Evolutionary conservation across 2,113 vertebrate genomes (phyloP), one percentile per base, ranked within the genome.

Genomic region (Micronycteris hirsuta): DNA sequence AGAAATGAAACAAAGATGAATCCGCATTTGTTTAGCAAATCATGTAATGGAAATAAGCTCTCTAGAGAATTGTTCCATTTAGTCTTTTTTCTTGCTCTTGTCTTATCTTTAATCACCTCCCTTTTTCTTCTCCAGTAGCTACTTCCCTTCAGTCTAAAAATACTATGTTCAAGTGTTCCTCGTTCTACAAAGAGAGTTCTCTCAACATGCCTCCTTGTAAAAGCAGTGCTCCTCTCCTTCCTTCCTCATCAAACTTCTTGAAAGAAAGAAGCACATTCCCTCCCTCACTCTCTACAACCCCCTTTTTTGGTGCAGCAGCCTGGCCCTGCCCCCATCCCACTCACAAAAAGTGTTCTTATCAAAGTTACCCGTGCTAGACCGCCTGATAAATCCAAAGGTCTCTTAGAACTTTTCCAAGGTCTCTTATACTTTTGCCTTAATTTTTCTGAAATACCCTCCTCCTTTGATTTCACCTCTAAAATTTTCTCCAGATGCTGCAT

Each of bases 111-210:
- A 95, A 82, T 95, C 87, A 92, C 45, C 61, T 94, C 43, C 86
- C 52, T 63, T 73, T 11, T 95, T 86, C 92, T 54, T 88, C 12
- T 26, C 8, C 54, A 63, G 71, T 45, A 92, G 87, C 82, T 95
- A 78, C 88, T 88, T 90, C 47, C 91, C 76, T 92, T 94, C 87
- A 31, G 43, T 74, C 93, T 96, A 85, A 96, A 96, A 97, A 94
- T 96, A 94, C 73, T 83, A 86, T 0, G 3, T 33, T 86, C 77
- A 81, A 96, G 74, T n/a, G 38, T 94, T 97, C 33, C 73, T 95
- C 0, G 0, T 65, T 17, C 0, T 63, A 92, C 85, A 77, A 91
- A 94, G 74, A 96, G 67, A 95, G 87, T 94, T 90, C 67, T 92
- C 33, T 86, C 76, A 70, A 54, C 15, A 8, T 9, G 28, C 77